These are phyloP conservation scores for Cotesia congregata DNA, from an alignment of 2,888 invertebrate genomes.

Conservation along the genomic window DNA sequence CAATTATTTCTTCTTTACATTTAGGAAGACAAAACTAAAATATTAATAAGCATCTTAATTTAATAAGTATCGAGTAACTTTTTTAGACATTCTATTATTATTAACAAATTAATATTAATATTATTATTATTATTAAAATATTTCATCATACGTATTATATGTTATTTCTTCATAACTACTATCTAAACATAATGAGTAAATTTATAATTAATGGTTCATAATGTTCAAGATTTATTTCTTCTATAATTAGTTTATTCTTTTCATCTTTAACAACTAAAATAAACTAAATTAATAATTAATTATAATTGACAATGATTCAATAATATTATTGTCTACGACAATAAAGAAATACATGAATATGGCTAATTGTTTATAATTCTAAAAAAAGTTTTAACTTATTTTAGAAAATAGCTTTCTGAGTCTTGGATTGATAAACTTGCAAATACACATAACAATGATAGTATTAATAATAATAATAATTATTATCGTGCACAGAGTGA, in stretches of 20 bases:
- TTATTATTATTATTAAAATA: not conserved
- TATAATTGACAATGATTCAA: not conserved
- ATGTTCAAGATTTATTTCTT: not conserved
- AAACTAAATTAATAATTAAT: not conserved
- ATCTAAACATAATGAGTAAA: not conserved
- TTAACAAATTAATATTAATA: not conserved
- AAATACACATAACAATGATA: constrained; percentile 50
- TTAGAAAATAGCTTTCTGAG: not conserved
- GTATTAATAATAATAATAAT: constrained; percentile 49
- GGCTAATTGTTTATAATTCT: not conserved
- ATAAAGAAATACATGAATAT: not conserved
- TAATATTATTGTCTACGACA: not conserved
- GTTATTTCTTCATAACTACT: not conserved
- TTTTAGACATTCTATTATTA: not conserved
- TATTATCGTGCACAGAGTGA: constrained; percentile 41
- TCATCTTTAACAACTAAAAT: not conserved
- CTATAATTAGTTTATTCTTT: not conserved
- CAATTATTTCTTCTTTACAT: not conserved
- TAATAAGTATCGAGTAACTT: not conserved
- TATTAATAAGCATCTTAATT: not conserved
- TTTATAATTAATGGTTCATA: not conserved
- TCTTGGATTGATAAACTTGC: constrained; percentile 31
- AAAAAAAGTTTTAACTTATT: not conserved
- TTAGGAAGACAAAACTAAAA: not conserved
- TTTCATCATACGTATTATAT: not conserved